Evolutionary conservation across 2,888 invertebrate species (phyloP).

Genomic region (Cerceris rybyensis): DNA sequence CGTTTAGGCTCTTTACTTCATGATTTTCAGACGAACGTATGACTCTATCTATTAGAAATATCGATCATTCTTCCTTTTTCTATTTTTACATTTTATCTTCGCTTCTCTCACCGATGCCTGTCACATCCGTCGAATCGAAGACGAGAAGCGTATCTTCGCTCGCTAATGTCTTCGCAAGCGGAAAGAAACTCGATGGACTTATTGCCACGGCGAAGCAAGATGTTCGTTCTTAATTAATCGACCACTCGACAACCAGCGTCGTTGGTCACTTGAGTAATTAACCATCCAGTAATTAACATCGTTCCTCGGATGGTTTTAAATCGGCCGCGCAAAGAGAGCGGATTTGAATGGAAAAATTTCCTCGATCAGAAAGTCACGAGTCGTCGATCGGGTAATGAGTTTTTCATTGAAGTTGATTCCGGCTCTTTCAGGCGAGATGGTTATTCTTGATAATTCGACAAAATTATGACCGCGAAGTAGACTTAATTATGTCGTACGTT

Average conservation of each 20-base stretch:
- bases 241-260: conserved; percentile 7
- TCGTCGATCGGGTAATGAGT: neutral
- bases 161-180: neutral
- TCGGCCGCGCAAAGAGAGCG: neutral
- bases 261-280: conserved; percentile 34
- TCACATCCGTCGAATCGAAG: conserved; percentile 41
- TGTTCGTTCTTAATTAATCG: conserved; percentile 49
- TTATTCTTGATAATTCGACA: neutral
- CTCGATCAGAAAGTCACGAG: neutral
- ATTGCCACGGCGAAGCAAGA: conserved; percentile 20
- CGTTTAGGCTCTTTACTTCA: too few species aligned
- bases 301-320: conserved; percentile 19
- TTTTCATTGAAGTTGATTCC: conserved; percentile 5
- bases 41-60: conserved; percentile 12
- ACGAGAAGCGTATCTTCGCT: conserved; percentile 20
- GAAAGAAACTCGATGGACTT: conserved; percentile 29
- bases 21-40: neutral
- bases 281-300: conserved; percentile 41
- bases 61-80: neutral
- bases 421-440: too few species aligned
- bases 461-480: neutral
- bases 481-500: neutral
- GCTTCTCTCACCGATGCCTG: conserved; percentile 38
- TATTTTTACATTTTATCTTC: neutral
- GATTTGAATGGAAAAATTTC: neutral